These are phyloP conservation scores for Sebastes itinus DNA, from an alignment of 2,797 vertebrate genomes.

Conservation along the genomic window DNA sequence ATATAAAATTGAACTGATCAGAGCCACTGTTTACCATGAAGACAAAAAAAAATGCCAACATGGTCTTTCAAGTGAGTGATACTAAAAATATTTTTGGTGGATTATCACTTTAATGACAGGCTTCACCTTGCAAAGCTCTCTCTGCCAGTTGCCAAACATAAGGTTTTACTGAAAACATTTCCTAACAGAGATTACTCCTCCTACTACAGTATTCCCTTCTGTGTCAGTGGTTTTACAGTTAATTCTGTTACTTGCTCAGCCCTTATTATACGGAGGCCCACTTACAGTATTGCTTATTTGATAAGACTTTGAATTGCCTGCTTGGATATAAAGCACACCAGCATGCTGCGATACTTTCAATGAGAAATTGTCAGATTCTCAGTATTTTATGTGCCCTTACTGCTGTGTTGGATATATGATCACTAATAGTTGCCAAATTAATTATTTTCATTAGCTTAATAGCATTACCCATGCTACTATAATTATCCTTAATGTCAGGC, in stretches of 20 bases:
- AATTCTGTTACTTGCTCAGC: background rate
- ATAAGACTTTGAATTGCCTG: background rate
- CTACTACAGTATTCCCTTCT: background rate
- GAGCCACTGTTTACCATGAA: background rate
- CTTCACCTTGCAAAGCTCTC: background rate
- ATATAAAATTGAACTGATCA: background rate
- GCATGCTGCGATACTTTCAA: background rate
- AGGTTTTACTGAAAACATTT: conserved; percentile 2
- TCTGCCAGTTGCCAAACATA: background rate
- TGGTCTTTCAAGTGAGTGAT: background rate
- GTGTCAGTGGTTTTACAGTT: background rate
- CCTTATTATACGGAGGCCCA: background rate
- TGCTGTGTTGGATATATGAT: conserved; percentile 8
- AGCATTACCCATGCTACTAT: conserved; percentile 18
- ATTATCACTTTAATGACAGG: conserved; percentile 23
- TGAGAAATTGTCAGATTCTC: conserved; percentile 3
- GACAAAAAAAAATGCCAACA: background rate
- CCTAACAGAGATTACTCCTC: background rate
- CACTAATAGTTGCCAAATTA: conserved; percentile 16
- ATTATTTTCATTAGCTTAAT: conserved; percentile 46
- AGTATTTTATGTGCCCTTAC: background rate
- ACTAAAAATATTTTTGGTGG: background rate
- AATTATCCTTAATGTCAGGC: conserved; percentile 27
- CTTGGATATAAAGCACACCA: background rate
- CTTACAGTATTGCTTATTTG: background rate